Evolutionary conservation across 2,113 vertebrate genomes (phyloP), one percentile per base, ranked within the genome.

Genomic region (Australoheros scitulus): DNA sequence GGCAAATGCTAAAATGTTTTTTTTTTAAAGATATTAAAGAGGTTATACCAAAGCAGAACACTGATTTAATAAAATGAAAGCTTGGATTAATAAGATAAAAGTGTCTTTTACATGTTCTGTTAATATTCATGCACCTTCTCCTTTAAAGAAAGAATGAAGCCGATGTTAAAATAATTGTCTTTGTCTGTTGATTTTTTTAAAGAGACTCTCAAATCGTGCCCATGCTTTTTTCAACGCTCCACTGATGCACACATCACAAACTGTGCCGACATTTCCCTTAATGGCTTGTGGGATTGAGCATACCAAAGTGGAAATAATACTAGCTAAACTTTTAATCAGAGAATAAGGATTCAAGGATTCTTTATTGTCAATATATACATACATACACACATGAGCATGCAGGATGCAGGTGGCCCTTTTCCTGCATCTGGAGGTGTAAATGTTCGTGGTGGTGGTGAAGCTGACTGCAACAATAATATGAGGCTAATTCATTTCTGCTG

Each of bases 101-200:
- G 9, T 58, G n/a, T 75, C 29, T 70, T 15, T 70, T 70, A 52
- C 50, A 52, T 32, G 43, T 15, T 2, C 10, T 20, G 50, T 43
- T 70, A 70, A 50, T 70, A 26, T 52, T 52, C 0, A 2, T 32
- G 65, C 29, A 52, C 17, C 50, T 52, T 50, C 43, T 22, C 9
- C 55, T 32, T 26, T 52, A 50, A 32, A 41, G n/a, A 65, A 70
- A 52, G 17, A 70, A 32, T 20, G 2, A 70, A 72, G 32, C 0
- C 29, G 17, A 52, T 70, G 24, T 52, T 72, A 72, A 72, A 52
- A 20, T 72, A 72, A 72, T 18, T 20, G 24, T 13, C 41, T 43
- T 43, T 55, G 24, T 72, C 68, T 72, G 47, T 29, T 72, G 43
- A 52, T 72, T 11, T 72, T 72, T 52, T 72, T 72, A 72, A 72